Percentiles rank a stretch among this genome's conserved stretches.
Conservation (phyloP, 1,140 invertebrate genomes). For the Drosophila ohnishii region DNA sequence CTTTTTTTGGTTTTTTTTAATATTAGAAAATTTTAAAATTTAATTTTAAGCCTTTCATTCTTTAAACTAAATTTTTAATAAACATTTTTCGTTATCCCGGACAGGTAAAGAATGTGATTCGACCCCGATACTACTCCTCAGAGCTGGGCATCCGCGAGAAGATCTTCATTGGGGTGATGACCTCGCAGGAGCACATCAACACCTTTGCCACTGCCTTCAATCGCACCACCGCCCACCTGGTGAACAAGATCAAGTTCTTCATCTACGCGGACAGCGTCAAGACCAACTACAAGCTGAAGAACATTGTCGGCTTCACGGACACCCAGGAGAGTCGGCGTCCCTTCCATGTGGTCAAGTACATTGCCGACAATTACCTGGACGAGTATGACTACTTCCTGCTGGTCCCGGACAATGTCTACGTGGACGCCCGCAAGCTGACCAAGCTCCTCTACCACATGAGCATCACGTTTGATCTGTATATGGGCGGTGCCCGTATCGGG, state of each 20-base stretch:
- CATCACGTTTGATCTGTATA: constrained; percentile 91
- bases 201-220: constrained; percentile 90
- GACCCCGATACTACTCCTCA: constrained; percentile 95
- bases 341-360: constrained; percentile 94
- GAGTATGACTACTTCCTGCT: constrained; percentile 96
- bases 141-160: constrained; percentile 95
- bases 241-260: constrained; percentile 91
- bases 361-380: constrained; percentile 93
- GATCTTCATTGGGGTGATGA: constrained; percentile 93
- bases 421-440: constrained; percentile 89
- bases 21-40: too few species aligned
- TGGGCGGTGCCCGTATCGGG: constrained; percentile 84
- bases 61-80: neutral
- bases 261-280: constrained; percentile 87
- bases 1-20: too few species aligned
- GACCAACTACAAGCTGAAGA: constrained; percentile 88
- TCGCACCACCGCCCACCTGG: constrained; percentile 90
- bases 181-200: constrained; percentile 88
- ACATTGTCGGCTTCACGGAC: constrained; percentile 92
- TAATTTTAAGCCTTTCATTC: neutral
- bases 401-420: constrained; percentile 90
- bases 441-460: constrained; percentile 90
- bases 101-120: constrained; percentile 84
- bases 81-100: neutral
- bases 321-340: constrained; percentile 89